Evolutionary conservation across 2,113 vertebrate species (phyloP).

Genomic region (Isichthys henryi): DNA sequence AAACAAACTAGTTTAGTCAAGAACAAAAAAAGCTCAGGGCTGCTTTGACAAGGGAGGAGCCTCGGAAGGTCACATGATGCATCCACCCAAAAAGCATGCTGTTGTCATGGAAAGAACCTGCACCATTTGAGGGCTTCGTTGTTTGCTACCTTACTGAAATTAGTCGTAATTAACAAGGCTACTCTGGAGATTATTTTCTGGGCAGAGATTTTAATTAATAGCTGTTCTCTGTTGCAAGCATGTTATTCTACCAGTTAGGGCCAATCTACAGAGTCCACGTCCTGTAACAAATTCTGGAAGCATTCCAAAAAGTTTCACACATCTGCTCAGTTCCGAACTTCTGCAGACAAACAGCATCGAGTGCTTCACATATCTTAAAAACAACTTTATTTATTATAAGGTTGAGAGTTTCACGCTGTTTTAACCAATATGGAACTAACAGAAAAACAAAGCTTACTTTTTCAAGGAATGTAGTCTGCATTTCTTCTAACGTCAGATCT

Average conservation of each 20-base stretch:
- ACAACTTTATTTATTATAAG: background rate
- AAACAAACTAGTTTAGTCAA: slow-evolving; percentile 35
- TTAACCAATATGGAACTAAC: background rate
- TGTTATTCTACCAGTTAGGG: slow-evolving; percentile 56
- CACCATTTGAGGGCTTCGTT: slow-evolving; percentile 28
- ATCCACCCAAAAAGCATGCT: slow-evolving; percentile 9
- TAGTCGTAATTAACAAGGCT: slow-evolving; percentile 62
- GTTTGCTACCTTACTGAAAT: slow-evolving; percentile 47
- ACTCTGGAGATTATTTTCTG: slow-evolving; percentile 60
- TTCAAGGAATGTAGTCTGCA: slow-evolving; percentile 32
- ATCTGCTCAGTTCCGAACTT: background rate
- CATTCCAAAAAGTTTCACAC: slow-evolving; percentile 48
- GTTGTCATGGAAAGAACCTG: slow-evolving; percentile 55
- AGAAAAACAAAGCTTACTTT: slow-evolving; percentile 31
- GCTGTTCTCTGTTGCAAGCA: slow-evolving; percentile 56
- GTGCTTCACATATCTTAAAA: background rate
- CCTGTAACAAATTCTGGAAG: slow-evolving; percentile 45
- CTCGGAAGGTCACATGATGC: slow-evolving; percentile 33
- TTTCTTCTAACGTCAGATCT: slow-evolving; percentile 35
- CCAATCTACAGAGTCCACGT: slow-evolving; percentile 46
- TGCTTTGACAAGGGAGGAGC: slow-evolving; percentile 25
- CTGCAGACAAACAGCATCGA: background rate
- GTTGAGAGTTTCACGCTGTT: background rate
- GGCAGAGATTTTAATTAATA: slow-evolving; percentile 65
- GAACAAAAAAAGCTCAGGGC: slow-evolving; percentile 34